Evolutionary conservation across 1,140 invertebrate species (phyloP).

Genomic region (Drosophila sturtevanti): DNA sequence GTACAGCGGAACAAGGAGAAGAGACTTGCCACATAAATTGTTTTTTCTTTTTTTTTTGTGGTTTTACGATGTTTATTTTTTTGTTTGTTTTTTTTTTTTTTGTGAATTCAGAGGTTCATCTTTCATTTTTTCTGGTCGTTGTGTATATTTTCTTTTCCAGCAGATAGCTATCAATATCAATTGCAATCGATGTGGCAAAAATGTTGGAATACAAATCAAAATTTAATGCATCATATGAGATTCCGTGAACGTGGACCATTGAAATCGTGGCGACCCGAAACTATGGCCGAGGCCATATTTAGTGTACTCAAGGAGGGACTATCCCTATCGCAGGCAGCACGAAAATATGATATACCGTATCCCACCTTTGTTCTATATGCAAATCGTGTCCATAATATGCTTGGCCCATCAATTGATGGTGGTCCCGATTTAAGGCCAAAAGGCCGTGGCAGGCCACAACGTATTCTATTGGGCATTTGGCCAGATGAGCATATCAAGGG

Average conservation of each 20-base stretch:
- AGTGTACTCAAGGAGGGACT: slow-evolving; percentile 94
- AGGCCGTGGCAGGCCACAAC: slow-evolving; percentile 93
- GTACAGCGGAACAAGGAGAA: slow-evolving; percentile 74
- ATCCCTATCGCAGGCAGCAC: slow-evolving; percentile 93
- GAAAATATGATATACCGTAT: slow-evolving; percentile 97
- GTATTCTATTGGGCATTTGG: slow-evolving; percentile 95
- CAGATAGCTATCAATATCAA: slow-evolving; percentile 96
- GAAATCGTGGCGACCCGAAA: slow-evolving; percentile 96
- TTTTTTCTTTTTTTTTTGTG: too few relatives aligned
- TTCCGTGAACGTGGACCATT: slow-evolving; percentile 95
- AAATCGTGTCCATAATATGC: slow-evolving; percentile 96
- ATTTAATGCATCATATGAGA: slow-evolving; percentile 92
- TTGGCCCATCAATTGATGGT: slow-evolving; percentile 94
- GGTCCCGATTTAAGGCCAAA: slow-evolving; percentile 95
- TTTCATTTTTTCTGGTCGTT: slow-evolving; percentile 36
- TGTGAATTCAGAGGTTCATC: background rate
- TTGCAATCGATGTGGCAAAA: slow-evolving; percentile 97
- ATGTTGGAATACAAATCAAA: slow-evolving; percentile 94
- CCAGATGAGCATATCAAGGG: slow-evolving; percentile 95
- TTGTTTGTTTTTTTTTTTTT: background rate
- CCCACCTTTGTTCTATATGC: slow-evolving; percentile 96
- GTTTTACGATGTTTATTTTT: slow-evolving; percentile 10
- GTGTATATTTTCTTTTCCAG: slow-evolving; percentile 63
- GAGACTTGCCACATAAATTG: too few relatives aligned
- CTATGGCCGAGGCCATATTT: slow-evolving; percentile 96